A percentile compares a stretch with the other conserved stretches of the same genome.
phyloP scores from a whole-genome alignment of 2,797 vertebrate genomes.

The Acanthurus tractus region DNA sequence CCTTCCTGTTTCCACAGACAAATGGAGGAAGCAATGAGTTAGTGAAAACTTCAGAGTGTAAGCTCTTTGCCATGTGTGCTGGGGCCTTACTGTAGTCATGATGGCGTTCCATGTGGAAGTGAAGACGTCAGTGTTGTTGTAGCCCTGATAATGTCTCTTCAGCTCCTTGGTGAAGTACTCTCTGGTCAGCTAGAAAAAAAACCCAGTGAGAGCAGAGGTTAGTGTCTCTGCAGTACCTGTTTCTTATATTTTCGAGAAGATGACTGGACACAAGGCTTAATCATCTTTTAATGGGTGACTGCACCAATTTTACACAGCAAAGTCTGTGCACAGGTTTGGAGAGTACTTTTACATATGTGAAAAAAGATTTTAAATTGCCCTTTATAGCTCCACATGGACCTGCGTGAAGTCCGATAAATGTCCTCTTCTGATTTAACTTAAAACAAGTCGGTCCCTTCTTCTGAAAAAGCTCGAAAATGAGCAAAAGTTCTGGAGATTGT shows the following conservation, averaged over 20 bases:
- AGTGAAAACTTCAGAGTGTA: conserved; percentile 39
- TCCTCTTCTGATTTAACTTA: not conserved
- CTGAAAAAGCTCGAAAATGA: not conserved
- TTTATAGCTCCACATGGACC: not conserved
- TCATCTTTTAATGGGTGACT: not conserved
- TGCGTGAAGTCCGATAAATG: not conserved
- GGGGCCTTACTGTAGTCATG: conserved; percentile 93
- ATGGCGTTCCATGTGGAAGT: conserved; percentile 96
- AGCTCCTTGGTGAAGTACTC: conserved; percentile 96
- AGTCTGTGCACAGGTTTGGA: conserved; percentile 10
- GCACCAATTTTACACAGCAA: not conserved
- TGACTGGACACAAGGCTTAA: conserved; percentile 3
- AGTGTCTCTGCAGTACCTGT: conserved; percentile 6
- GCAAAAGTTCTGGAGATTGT: not conserved
- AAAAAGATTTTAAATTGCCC: not conserved
- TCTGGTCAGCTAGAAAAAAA: conserved; percentile 88
- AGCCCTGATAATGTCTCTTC: conserved; percentile 92
- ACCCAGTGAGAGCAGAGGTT: conserved; percentile 10
- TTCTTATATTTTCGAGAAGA: conserved; percentile 4
- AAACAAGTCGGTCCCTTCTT: not conserved
- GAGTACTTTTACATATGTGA: not conserved
- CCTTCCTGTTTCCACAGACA: conserved; percentile 25
- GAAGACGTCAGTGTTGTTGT: conserved; percentile 92
- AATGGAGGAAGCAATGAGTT: conserved; percentile 31
- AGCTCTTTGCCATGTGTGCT: conserved; percentile 48